Evolutionary conservation across 2,797 vertebrate genomes (phyloP).

Genomic region (Pseudomugil gertrudae): DNA sequence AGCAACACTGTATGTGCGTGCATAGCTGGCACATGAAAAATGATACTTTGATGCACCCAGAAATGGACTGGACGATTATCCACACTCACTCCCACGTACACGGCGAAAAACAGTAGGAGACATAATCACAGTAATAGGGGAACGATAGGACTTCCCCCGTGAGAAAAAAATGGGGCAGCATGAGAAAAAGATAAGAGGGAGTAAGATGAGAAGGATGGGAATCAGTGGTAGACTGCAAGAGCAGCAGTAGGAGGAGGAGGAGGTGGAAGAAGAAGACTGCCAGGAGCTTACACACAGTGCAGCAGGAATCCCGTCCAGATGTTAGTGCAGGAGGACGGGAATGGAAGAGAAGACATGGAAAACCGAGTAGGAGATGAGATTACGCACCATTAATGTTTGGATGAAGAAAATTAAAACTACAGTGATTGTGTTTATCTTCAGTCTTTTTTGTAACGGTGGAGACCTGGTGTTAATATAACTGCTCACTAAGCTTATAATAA

Average conservation of each 20-base stretch:
- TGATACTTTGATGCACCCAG: background rate
- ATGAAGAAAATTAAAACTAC: background rate
- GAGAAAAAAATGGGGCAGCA: conserved; percentile 23
- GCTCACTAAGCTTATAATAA: conserved; percentile 7
- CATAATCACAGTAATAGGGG: conserved; percentile 46
- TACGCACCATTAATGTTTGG: background rate
- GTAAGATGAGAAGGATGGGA: conserved; percentile 46
- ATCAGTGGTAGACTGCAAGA: conserved; percentile 1
- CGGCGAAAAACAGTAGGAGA: conserved; percentile 25
- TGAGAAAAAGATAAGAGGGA: conserved; percentile 47
- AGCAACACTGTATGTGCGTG: conserved; percentile 6
- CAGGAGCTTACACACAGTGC: conserved; percentile 28
- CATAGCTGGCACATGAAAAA: conserved; percentile 9
- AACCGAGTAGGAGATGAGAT: conserved; percentile 1
- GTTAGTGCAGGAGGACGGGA: conserved; percentile 22
- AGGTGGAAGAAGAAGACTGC: conserved; percentile 14
- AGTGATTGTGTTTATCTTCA: conserved; percentile 5
- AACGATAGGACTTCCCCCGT: conserved; percentile 21
- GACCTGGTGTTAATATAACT: background rate
- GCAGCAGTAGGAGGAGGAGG: conserved; percentile 4
- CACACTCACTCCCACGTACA: background rate
- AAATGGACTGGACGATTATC: background rate
- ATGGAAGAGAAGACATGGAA: conserved; percentile 14
- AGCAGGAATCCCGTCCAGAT: conserved; percentile 50
- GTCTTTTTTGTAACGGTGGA: background rate